These are phyloP conservation scores for Oasisia sp. DNA, from an alignment of 2,888 invertebrate genomes.

Conservation along the genomic window DNA sequence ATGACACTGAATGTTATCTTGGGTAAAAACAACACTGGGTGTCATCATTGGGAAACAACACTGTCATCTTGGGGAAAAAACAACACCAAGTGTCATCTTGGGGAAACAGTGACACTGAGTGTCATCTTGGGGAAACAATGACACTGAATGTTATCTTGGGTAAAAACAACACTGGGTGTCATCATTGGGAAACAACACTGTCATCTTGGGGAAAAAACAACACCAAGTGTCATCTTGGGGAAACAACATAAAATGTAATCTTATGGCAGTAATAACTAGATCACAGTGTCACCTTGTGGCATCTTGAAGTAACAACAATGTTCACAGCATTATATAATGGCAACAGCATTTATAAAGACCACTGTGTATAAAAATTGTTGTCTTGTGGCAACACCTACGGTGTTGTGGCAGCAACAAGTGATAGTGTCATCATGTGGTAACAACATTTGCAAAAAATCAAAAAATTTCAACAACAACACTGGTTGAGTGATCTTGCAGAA, in stretches of 20 bases:
- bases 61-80: not conserved
- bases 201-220: not conserved
- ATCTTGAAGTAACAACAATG: not conserved
- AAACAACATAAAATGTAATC: not conserved
- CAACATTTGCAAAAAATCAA: too few relatives aligned
- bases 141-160: constrained; percentile 50
- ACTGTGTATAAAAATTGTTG: too few relatives aligned
- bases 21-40: not conserved
- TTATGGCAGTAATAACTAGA: too few relatives aligned
- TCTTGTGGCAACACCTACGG: too few relatives aligned
- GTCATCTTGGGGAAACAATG: too few relatives aligned
- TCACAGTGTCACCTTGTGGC: not conserved
- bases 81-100: not conserved
- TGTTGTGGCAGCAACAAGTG: too few relatives aligned
- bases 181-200: too few relatives aligned
- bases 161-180: constrained; percentile 22
- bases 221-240: not conserved
- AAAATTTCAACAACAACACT: not conserved
- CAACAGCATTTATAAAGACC: not conserved
- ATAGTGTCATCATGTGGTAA: not conserved
- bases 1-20: not conserved
- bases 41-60: not conserved
- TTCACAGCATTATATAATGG: not conserved
- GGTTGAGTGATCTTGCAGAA: not conserved
- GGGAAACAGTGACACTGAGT: not conserved